These are phyloP conservation scores for Lymantria dispar DNA, from an alignment of 2,888 invertebrate genomes.

Conservation along the genomic window DNA sequence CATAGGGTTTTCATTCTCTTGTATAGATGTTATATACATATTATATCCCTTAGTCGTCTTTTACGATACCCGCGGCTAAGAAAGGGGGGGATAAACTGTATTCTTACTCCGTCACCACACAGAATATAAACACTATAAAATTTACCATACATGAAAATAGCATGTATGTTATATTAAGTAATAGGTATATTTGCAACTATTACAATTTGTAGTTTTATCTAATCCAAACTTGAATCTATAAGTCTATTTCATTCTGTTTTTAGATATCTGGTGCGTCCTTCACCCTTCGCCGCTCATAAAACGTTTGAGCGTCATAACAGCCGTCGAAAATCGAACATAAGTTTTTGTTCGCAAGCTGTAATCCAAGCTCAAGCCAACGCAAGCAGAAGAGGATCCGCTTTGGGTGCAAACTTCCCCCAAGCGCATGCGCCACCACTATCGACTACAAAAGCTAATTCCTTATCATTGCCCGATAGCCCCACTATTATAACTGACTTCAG, in stretches of 20 bases:
- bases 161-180: too few species aligned
- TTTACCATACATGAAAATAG: too few species aligned
- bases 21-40: too few species aligned
- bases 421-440: constrained; percentile 90
- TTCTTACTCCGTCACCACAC: too few species aligned
- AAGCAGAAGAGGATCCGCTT: constrained; percentile 87
- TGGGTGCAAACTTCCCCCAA: constrained; percentile 84
- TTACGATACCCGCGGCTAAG: too few species aligned
- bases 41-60: too few species aligned
- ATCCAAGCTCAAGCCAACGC: constrained; percentile 79
- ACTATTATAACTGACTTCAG: constrained; percentile 90
- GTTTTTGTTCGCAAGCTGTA: constrained; percentile 92
- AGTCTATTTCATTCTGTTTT: constrained; percentile 26
- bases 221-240: not conserved
- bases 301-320: constrained; percentile 96
- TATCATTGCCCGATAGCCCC: constrained; percentile 94
- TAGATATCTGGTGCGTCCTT: constrained; percentile 95
- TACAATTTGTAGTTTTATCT: too few species aligned
- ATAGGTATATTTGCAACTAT: too few species aligned
- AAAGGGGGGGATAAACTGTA: too few species aligned
- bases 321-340: constrained; percentile 94
- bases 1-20: too few species aligned
- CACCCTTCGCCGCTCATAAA: constrained; percentile 97
- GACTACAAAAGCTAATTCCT: constrained; percentile 93
- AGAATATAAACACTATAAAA: too few species aligned